Conservation (phyloP, 1,140 invertebrate species). For the Gryllus bimaculatus region DNA sequence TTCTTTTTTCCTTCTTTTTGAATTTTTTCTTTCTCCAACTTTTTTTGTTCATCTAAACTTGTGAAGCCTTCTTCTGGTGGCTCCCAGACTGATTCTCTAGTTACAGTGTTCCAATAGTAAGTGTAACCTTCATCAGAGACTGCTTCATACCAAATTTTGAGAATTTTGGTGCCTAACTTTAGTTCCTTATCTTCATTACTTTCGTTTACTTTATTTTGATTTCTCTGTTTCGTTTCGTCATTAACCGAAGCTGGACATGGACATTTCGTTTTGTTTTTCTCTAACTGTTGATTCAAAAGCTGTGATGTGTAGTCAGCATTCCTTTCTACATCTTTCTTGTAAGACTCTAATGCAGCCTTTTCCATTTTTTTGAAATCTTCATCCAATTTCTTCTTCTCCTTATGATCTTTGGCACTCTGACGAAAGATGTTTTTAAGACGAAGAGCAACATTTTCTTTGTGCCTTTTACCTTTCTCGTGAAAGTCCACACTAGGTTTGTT, state of each 20-base stretch:
- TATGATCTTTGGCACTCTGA: slow-evolving; percentile 67
- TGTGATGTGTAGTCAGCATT: slow-evolving; percentile 62
- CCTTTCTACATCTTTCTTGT: slow-evolving; percentile 64
- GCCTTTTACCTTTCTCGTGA: slow-evolving; percentile 87
- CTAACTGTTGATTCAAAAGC: slow-evolving; percentile 28
- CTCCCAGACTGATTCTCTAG: slow-evolving; percentile 61
- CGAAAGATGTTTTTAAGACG: slow-evolving; percentile 75
- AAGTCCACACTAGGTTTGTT: slow-evolving; percentile 95
- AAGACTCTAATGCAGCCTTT: slow-evolving; percentile 71
- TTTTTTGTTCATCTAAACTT: slow-evolving; percentile 49
- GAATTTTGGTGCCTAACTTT: slow-evolving; percentile 8
- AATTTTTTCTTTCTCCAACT: slow-evolving; percentile 38
- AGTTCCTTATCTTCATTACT: slow-evolving; percentile 20
- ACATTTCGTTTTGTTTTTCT: slow-evolving; percentile 14
- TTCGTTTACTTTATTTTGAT: slow-evolving; percentile 24
- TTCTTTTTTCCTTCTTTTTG: slow-evolving; percentile 30
- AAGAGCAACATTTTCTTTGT: slow-evolving; percentile 89
- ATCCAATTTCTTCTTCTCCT: slow-evolving; percentile 65
- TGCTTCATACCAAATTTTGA: slow-evolving; percentile 55
- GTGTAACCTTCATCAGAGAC: slow-evolving; percentile 56
- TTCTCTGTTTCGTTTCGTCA: not conserved
- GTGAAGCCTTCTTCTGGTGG: slow-evolving; percentile 53
- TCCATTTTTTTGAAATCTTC: slow-evolving; percentile 82
- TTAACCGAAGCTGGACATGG: not conserved
- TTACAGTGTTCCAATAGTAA: slow-evolving; percentile 73